Evolutionary conservation across 2,888 invertebrate genomes (phyloP).

Genomic region (Busseola fusca): DNA sequence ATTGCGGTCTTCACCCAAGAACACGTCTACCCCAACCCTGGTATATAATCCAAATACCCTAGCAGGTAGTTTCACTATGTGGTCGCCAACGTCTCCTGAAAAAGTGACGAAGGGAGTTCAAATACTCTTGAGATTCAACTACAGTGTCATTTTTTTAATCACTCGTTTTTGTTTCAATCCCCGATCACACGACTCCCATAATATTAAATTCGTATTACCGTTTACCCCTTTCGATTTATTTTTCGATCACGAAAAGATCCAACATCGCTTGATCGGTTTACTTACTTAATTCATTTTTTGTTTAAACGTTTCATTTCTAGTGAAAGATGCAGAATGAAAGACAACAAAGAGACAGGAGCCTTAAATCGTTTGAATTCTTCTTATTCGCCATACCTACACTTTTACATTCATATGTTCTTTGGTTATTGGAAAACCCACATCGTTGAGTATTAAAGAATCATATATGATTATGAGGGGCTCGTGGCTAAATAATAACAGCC

Average conservation of each 20-base stretch:
- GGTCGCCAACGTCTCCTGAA: background rate
- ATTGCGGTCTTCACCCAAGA: no score
- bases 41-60: background rate
- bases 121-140: background rate
- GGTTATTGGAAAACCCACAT: background rate
- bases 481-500: no score
- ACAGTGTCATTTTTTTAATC: background rate
- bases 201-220: background rate
- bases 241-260: background rate
- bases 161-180: background rate
- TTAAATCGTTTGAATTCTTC: no score
- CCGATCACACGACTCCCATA: background rate
- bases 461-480: no score
- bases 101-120: no score
- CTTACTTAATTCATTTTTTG: background rate
- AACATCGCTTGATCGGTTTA: background rate
- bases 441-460: background rate
- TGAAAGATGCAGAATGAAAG: background rate
- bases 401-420: background rate
- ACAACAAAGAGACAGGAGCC: background rate
- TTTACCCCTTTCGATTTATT: background rate
- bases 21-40: no score
- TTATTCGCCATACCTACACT: no score
- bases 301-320: background rate
- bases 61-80: background rate